These are phyloP conservation scores for Stictocephala bisonia DNA, from an alignment of 2,888 invertebrate species.

Conservation along the genomic window DNA sequence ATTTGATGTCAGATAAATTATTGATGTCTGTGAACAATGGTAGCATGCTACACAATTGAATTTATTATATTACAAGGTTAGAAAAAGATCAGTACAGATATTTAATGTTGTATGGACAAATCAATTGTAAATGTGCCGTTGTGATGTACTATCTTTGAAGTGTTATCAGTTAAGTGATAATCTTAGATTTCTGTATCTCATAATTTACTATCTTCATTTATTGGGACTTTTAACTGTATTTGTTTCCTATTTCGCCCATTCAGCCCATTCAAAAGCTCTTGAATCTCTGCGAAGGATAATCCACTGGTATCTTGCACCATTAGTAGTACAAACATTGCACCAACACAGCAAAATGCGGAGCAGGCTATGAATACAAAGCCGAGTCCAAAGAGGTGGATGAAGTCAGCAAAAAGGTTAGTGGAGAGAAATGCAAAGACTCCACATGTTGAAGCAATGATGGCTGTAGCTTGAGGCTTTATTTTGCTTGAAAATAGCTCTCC, in stretches of 20 bases:
- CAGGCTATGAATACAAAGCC: constrained; percentile 23
- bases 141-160: no score
- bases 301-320: constrained; percentile 16
- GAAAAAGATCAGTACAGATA: no score
- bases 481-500: constrained; percentile 24
- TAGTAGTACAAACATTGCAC: constrained; percentile 1
- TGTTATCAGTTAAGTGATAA: no score
- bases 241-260: not conserved
- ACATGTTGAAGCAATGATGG: constrained; percentile 11
- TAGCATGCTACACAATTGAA: no score
- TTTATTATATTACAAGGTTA: no score
- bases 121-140: no score
- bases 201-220: no score
- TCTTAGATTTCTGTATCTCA: no score
- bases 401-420: not conserved
- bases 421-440: not conserved
- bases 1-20: no score
- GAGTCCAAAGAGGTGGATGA: not conserved
- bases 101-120: no score
- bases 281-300: constrained; percentile 17
- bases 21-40: no score
- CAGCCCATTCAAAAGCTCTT: not conserved
- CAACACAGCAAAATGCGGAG: not conserved
- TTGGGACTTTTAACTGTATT: no score
- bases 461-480: constrained; percentile 8